These are phyloP conservation scores for Ariolimax columbianus DNA, from an alignment of 2,888 invertebrate genomes.

Conservation along the genomic window DNA sequence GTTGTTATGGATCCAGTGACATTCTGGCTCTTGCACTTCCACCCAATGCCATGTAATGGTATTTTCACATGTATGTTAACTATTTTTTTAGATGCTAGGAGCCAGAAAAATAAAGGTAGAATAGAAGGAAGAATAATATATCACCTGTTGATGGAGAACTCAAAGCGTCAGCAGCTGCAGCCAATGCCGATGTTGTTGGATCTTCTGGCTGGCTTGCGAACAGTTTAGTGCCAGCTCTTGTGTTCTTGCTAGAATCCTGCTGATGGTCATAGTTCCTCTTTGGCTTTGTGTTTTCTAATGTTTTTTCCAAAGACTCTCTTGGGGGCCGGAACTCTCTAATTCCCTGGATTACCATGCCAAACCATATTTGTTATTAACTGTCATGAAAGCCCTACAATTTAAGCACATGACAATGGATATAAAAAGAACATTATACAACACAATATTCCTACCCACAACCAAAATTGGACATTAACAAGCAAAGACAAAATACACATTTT, in stretches of 20 bases:
- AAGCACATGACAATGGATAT: no score
- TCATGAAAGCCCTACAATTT: no score
- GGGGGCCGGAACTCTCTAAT: conserved; percentile 83
- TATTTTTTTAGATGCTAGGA: no score
- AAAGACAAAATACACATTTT: no score
- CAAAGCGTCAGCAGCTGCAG: conserved; percentile 49
- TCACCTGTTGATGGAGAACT: conserved; percentile 61
- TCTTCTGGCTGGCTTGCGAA: conserved; percentile 29
- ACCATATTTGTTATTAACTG: not conserved
- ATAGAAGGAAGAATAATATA: not conserved
- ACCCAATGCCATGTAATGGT: no score
- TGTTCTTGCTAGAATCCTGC: conserved; percentile 52
- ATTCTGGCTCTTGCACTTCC: no score
- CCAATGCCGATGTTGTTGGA: conserved; percentile 15
- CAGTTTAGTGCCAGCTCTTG: conserved; percentile 59
- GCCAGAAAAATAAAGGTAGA: no score
- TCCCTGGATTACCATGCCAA: conserved; percentile 49
- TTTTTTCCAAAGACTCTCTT: conserved; percentile 87
- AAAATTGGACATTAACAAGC: no score
- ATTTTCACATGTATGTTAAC: no score
- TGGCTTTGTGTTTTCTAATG: conserved; percentile 82
- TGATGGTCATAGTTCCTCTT: conserved; percentile 52
- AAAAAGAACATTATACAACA: no score
- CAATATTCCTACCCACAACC: no score
- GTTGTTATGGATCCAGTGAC: no score